Evolutionary conservation across 2,888 invertebrate genomes (phyloP).

Genomic region (Biston betularia): DNA sequence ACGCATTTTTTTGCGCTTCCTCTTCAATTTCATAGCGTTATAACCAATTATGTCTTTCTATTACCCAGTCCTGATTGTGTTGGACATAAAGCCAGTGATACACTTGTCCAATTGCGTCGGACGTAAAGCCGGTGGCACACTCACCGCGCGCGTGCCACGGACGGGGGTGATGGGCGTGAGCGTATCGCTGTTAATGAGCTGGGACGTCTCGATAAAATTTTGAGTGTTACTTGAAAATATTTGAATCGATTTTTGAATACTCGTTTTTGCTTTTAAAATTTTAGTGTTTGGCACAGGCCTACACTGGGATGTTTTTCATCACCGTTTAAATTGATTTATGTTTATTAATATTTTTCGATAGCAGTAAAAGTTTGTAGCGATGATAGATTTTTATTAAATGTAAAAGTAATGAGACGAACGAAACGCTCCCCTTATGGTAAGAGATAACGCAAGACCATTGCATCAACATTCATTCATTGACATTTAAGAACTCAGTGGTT

Average conservation of each 20-base stretch:
- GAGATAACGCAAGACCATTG: too few species aligned
- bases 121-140: slow-evolving; percentile 22
- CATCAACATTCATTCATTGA: too few species aligned
- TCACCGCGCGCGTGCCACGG: slow-evolving; percentile 39
- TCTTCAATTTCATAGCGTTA: too few species aligned
- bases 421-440: too few species aligned
- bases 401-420: too few species aligned
- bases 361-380: too few species aligned
- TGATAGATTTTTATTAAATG: too few species aligned
- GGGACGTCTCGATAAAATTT: slow-evolving; percentile 15
- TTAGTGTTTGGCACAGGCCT: not conserved
- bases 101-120: slow-evolving; percentile 4
- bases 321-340: too few species aligned
- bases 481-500: too few species aligned
- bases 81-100: slow-evolving; percentile 23
- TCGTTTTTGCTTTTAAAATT: not conserved
- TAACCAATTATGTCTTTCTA: not conserved
- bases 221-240: not conserved
- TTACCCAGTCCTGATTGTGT: not conserved
- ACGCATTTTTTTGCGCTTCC: too few species aligned
- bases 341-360: too few species aligned
- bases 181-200: slow-evolving; percentile 48
- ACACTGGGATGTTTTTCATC: not conserved
- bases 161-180: slow-evolving; percentile 48
- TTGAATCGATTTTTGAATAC: not conserved